phyloP scores from a whole-genome alignment of 1,140 invertebrate species.

The Centruroides vittatus region DNA sequence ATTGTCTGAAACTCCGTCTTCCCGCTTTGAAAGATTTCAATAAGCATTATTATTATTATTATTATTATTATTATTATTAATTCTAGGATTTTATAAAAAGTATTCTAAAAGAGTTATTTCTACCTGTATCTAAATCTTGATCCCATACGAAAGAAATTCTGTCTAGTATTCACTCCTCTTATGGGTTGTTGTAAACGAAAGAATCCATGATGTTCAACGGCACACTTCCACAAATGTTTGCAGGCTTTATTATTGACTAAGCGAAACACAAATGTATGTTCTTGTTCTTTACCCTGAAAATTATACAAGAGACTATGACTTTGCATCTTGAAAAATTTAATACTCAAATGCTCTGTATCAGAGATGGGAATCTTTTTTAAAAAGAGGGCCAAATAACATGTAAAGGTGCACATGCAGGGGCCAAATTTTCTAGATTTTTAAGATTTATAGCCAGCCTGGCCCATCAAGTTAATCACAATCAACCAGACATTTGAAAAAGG shows the following conservation, averaged over 20 bases:
- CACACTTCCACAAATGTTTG: slow-evolving; percentile 97
- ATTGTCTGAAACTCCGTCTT: slow-evolving; percentile 89
- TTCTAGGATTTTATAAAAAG: background rate
- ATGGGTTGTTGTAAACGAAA: slow-evolving; percentile 55
- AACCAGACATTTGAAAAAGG: too few species aligned
- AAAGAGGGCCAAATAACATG: too few species aligned
- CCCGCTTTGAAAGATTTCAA: slow-evolving; percentile 24
- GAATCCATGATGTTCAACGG: slow-evolving; percentile 95
- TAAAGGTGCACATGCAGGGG: too few species aligned
- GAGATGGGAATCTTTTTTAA: too few species aligned
- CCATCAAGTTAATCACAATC: too few species aligned
- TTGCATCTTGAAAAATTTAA: too few species aligned
- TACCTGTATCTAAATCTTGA: slow-evolving; percentile 34
- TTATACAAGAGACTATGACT: too few species aligned
- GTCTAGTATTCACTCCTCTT: slow-evolving; percentile 19
- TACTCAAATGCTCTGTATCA: too few species aligned
- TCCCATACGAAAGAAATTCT: slow-evolving; percentile 36
- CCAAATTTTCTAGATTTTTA: too few species aligned
- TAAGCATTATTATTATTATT: background rate
- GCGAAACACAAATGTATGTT: slow-evolving; percentile 82
- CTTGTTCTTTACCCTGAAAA: slow-evolving; percentile 56
- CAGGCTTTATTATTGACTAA: slow-evolving; percentile 51
- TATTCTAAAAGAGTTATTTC: background rate
- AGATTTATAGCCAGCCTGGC: too few species aligned
- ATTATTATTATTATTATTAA: background rate